Evolutionary conservation across 2,113 vertebrate genomes (phyloP).

Genomic region (Amphiprion ocellaris): DNA sequence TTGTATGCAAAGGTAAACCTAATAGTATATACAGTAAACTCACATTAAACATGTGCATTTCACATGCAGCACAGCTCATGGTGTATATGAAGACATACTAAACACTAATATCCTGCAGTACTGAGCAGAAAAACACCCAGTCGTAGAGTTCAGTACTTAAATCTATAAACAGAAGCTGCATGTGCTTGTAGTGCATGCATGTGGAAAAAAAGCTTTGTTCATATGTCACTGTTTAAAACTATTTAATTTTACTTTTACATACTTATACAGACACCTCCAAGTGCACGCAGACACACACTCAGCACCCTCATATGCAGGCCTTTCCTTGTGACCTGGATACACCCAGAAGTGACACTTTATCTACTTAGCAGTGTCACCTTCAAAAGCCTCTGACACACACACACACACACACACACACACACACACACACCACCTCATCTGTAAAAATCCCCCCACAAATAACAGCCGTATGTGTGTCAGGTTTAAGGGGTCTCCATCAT

Average conservation of each 20-base stretch:
- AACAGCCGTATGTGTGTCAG: constrained; percentile 65
- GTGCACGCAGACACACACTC: neutral
- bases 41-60: neutral
- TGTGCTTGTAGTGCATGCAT: too few relatives aligned
- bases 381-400: constrained; percentile 64
- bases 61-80: neutral
- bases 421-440: constrained; percentile 31
- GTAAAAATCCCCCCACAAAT: constrained; percentile 62
- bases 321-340: constrained; percentile 74
- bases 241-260: too few relatives aligned
- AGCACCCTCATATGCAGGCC: constrained; percentile 20
- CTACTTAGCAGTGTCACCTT: constrained; percentile 82
- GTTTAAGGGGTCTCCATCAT: constrained; percentile 59
- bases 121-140: too few relatives aligned
- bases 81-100: neutral
- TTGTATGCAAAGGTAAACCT: too few relatives aligned
- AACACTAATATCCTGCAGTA: too few relatives aligned
- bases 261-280: constrained; percentile 8
- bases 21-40: neutral
- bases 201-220: too few relatives aligned
- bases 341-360: constrained; percentile 75
- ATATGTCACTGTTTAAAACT: too few relatives aligned
- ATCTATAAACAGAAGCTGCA: too few relatives aligned
- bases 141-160: too few relatives aligned
- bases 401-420: constrained; percentile 38